Evolutionary conservation across 2,797 vertebrate species (phyloP).

Genomic region (Gymnopithys bicolor): DNA sequence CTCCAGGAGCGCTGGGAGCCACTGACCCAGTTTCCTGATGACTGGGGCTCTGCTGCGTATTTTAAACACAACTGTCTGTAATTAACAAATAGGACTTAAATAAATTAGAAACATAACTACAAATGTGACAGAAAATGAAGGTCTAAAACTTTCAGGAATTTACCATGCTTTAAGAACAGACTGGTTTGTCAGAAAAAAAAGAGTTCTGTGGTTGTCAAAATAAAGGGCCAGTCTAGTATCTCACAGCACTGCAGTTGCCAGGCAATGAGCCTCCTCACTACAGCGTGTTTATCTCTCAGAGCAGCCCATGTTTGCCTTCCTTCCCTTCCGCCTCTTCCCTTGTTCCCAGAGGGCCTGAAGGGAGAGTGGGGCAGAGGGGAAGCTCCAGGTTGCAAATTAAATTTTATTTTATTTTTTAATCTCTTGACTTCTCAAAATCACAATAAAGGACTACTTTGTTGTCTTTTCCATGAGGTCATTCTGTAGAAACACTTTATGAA

Average conservation of each 20-base stretch:
- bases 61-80: background rate
- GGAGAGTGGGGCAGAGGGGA: background rate
- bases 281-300: background rate
- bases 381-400: background rate
- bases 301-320: background rate
- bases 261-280: slow-evolving; percentile 35
- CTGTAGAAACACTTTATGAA: background rate
- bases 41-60: background rate
- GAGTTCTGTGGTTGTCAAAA: slow-evolving; percentile 23
- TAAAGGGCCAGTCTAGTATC: slow-evolving; percentile 9
- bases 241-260: slow-evolving; percentile 10
- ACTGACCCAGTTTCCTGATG: background rate
- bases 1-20: background rate
- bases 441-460: background rate
- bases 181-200: slow-evolving; percentile 7
- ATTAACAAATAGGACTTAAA: background rate
- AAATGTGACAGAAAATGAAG: background rate
- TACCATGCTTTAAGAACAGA: background rate
- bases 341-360: background rate
- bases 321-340: background rate
- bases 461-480: background rate
- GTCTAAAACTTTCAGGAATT: background rate
- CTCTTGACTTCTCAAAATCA: background rate
- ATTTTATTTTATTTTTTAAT: background rate
- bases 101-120: background rate